phyloP scores from a whole-genome alignment of 2,113 vertebrate species.

The Pedetes capensis region DNA sequence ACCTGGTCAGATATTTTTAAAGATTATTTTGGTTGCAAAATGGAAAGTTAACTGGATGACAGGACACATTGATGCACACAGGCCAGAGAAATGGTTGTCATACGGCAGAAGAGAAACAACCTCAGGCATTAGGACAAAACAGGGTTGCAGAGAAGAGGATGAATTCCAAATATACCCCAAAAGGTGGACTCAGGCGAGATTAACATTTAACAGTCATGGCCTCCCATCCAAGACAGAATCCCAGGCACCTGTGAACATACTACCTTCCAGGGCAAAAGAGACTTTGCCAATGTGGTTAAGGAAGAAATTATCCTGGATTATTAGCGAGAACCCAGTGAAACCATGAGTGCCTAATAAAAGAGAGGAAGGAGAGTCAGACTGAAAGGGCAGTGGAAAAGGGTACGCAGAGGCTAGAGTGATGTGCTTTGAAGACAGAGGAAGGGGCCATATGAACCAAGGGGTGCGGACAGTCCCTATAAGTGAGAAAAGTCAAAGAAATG shows the following conservation, averaged over 20 bases:
- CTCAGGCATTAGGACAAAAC: not conserved
- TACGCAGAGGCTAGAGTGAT: not conserved
- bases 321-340: not conserved
- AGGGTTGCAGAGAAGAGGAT: not conserved
- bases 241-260: not conserved
- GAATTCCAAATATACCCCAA: not conserved
- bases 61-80: not conserved
- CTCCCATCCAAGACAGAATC: not conserved
- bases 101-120: not conserved
- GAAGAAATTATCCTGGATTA: not conserved
- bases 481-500: not conserved
- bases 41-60: not conserved
- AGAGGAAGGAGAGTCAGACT: not conserved
- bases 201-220: not conserved
- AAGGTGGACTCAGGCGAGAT: not conserved
- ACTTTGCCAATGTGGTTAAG: too few relatives aligned
- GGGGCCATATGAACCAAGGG: not conserved
- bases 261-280: not conserved
- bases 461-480: not conserved
- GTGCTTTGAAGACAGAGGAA: not conserved
- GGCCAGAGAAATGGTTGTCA: not conserved
- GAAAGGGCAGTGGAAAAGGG: not conserved
- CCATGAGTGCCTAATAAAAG: not conserved
- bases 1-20: not conserved
- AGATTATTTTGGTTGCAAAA: not conserved